phyloP scores from a whole-genome alignment of 2,888 invertebrate genomes.

The Nowickia ferox region DNA sequence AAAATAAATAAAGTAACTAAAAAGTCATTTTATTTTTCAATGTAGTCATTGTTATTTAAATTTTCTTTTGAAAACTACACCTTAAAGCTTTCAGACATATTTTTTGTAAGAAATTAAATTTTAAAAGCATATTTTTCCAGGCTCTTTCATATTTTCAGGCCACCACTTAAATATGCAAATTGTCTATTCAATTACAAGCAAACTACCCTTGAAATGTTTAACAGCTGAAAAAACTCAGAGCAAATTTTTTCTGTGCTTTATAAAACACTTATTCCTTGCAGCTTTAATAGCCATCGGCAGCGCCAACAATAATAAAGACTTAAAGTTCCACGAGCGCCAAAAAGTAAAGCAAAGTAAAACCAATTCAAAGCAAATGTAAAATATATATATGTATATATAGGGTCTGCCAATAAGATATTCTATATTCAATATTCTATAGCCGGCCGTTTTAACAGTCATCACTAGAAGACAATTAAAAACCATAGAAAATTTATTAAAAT shows the following conservation, averaged over 20 bases:
- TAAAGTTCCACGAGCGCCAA: neutral
- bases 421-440: too few relatives aligned
- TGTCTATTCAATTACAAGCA: neutral
- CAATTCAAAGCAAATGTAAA: neutral
- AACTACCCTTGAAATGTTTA: neutral
- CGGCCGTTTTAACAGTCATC: too few relatives aligned
- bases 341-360: neutral
- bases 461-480: neutral
- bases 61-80: too few relatives aligned
- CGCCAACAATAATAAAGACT: constrained; percentile 26
- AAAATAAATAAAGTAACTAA: too few relatives aligned
- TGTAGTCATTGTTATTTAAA: too few relatives aligned
- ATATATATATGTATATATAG: too few relatives aligned
- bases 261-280: constrained; percentile 34
- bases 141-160: neutral
- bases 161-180: neutral
- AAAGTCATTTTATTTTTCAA: too few relatives aligned
- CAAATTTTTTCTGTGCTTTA: constrained; percentile 3
- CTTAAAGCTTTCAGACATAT: too few relatives aligned
- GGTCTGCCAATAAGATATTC: too few relatives aligned
- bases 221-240: constrained; percentile 9
- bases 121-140: neutral
- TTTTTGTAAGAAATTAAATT: too few relatives aligned
- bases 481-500: too few relatives aligned
- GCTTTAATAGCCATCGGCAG: neutral